Evolutionary conservation across 2,113 vertebrate genomes (phyloP).

Genomic region (Sebastes fasciatus): DNA sequence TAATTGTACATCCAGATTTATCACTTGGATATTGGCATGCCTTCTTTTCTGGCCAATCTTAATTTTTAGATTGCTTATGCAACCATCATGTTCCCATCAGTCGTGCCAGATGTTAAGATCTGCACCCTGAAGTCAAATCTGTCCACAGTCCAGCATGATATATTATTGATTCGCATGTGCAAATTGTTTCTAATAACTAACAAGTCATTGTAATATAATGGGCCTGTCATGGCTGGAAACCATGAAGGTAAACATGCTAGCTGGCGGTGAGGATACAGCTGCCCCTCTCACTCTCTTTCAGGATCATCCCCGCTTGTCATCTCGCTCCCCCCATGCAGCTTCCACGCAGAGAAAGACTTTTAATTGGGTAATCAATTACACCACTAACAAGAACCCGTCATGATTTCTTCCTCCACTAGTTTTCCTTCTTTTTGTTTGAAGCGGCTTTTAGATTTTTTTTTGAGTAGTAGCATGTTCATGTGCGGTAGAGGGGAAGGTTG

Average conservation of each 20-base stretch:
- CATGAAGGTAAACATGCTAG: slow-evolving; percentile 71
- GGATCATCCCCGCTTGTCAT: slow-evolving; percentile 84
- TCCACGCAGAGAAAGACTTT: slow-evolving; percentile 85
- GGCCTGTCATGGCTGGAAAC: slow-evolving; percentile 68
- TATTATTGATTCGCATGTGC: slow-evolving; percentile 68
- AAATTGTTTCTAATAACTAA: slow-evolving; percentile 65
- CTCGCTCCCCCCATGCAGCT: slow-evolving; percentile 83
- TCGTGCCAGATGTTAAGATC: slow-evolving; percentile 36
- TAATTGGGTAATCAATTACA: slow-evolving; percentile 86
- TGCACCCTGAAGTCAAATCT: slow-evolving; percentile 29
- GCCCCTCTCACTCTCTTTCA: slow-evolving; percentile 84
- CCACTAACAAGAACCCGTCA: slow-evolving; percentile 80
- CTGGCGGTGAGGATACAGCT: slow-evolving; percentile 81
- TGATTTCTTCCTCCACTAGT: slow-evolving; percentile 72
- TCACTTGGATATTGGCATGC: slow-evolving; percentile 46
- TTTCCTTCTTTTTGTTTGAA: slow-evolving; percentile 69
- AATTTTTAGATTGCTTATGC: slow-evolving; percentile 32
- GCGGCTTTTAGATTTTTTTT: slow-evolving; percentile 61
- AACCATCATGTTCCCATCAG: slow-evolving; percentile 42
- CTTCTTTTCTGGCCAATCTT: slow-evolving; percentile 31
- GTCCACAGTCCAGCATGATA: slow-evolving; percentile 48
- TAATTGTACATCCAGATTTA: slow-evolving; percentile 9
- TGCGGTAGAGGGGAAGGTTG: slow-evolving; percentile 31
- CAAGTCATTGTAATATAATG: slow-evolving; percentile 46
- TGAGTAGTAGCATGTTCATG: slow-evolving; percentile 58